These are phyloP conservation scores for Morinoia aosen DNA, from an alignment of 2,888 invertebrate genomes.

Conservation along the genomic window DNA sequence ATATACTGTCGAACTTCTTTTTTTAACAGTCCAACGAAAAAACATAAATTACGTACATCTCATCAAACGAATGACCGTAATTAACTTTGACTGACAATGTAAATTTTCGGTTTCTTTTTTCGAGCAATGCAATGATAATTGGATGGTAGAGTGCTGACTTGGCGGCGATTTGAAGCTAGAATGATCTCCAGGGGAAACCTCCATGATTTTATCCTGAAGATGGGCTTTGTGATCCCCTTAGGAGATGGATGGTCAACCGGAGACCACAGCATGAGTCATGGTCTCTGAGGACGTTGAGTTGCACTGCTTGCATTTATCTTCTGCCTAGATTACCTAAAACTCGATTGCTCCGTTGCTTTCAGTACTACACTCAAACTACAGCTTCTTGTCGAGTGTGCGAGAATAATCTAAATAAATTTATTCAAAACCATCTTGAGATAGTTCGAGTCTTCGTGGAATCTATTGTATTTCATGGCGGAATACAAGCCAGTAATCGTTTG, in stretches of 20 bases:
- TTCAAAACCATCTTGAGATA: background rate
- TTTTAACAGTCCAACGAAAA: no score
- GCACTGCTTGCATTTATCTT: conserved; percentile 16
- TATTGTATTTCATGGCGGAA: background rate
- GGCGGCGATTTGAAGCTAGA: conserved; percentile 39
- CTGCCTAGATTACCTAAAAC: background rate
- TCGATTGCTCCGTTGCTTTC: background rate
- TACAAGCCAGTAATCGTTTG: background rate
- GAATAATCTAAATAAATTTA: background rate
- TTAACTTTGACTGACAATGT: background rate
- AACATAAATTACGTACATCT: no score
- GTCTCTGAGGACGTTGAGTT: conserved; percentile 18
- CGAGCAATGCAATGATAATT: background rate
- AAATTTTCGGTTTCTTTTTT: background rate
- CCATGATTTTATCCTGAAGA: conserved; percentile 38
- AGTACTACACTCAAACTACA: background rate
- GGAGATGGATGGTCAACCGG: conserved; percentile 21
- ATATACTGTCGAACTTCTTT: no score
- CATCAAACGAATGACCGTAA: background rate
- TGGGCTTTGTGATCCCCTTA: conserved; percentile 37
- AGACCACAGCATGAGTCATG: conserved; percentile 42
- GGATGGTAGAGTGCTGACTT: conserved; percentile 44
- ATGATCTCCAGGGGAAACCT: conserved; percentile 22
- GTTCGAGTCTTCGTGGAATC: background rate
- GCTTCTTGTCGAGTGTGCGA: background rate